phyloP scores from a whole-genome alignment of 1,140 invertebrate species.

The Dolichoris vasculosae region DNA sequence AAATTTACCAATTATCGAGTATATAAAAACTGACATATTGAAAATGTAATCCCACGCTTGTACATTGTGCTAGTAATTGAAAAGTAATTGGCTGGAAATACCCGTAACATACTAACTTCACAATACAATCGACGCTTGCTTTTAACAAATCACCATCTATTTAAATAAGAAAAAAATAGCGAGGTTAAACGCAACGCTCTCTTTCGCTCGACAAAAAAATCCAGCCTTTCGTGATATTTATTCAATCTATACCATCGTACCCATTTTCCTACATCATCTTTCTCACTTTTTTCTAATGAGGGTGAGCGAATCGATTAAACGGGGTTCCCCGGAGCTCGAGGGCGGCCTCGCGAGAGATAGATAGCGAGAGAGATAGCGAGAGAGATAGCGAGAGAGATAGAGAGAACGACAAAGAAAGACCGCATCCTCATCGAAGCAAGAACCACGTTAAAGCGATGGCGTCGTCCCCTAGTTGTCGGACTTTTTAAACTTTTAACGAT shows the following conservation, averaged over 20 bases:
- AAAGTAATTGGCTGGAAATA: background rate
- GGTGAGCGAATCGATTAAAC: constrained; percentile 40
- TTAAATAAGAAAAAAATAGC: background rate
- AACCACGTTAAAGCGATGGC: background rate
- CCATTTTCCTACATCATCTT: background rate
- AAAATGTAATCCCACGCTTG: background rate
- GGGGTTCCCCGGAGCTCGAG: background rate
- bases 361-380: background rate
- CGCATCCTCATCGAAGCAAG: constrained; percentile 7
- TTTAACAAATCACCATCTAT: background rate
- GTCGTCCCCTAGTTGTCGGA: constrained; percentile 22
- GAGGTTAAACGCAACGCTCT: background rate
- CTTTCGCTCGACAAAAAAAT: background rate
- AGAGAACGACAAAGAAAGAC: background rate
- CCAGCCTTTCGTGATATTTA: background rate
- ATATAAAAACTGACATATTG: background rate
- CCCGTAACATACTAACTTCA: background rate
- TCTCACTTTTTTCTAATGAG: constrained; percentile 23
- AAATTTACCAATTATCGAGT: background rate
- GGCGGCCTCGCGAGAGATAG: background rate
- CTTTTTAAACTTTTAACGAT: constrained; percentile 56
- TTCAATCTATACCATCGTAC: background rate
- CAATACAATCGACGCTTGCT: background rate
- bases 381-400: background rate
- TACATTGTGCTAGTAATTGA: no score